Conservation (phyloP, 2,113 vertebrate species). For the pig (Sus scrofa) region DNA sequence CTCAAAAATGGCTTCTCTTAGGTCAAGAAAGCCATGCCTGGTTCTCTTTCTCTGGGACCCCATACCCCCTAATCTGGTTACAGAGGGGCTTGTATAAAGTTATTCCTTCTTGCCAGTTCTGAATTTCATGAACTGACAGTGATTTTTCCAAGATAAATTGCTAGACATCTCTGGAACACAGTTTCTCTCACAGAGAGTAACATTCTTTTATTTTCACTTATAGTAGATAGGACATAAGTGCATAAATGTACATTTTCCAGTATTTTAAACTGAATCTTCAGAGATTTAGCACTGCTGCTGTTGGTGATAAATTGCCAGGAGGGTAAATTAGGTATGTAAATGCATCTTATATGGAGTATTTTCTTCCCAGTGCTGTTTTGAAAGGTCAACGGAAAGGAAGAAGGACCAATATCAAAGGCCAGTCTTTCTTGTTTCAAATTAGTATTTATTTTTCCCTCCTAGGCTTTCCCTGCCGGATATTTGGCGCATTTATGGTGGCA, state of each 20-base stretch:
- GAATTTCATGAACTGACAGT: not conserved
- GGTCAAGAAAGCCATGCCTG: not conserved
- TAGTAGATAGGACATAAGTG: not conserved
- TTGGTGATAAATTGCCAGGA: not conserved
- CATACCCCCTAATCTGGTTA: not conserved
- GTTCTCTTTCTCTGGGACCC: not conserved
- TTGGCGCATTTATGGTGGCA: constrained; percentile 88
- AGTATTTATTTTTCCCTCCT: constrained; percentile 65
- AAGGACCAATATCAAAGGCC: not conserved
- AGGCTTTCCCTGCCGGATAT: constrained; percentile 80
- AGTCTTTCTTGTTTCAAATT: not conserved
- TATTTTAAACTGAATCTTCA: not conserved
- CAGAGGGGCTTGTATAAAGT: not conserved
- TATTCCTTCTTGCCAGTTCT: not conserved
- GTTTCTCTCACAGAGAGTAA: not conserved
- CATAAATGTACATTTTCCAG: not conserved
- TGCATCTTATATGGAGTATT: not conserved
- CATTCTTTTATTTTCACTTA: not conserved
- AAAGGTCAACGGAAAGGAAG: not conserved
- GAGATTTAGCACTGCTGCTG: not conserved
- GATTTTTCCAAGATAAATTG: not conserved
- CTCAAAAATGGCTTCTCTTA: not conserved
- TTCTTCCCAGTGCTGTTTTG: not conserved
- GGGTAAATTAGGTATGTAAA: not conserved
- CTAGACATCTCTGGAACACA: not conserved